These are phyloP conservation scores for Hippoglossus hippoglossus DNA, from an alignment of 2,797 vertebrate genomes.

Conservation along the genomic window DNA sequence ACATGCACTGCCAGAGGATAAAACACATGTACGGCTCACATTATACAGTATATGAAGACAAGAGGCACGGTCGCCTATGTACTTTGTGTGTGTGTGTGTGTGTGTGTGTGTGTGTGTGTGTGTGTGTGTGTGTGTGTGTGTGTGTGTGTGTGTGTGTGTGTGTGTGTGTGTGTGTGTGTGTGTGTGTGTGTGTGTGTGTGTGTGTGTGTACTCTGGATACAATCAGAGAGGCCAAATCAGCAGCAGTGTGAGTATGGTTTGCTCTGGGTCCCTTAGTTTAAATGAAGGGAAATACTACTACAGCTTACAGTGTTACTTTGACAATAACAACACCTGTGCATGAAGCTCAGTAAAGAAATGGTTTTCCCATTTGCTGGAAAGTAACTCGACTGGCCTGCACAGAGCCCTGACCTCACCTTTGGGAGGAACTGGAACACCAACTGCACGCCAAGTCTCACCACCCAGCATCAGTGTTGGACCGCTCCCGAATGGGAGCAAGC, in stretches of 20 bases:
- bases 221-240: constrained; percentile 19
- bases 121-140: constrained; percentile 9
- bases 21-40: constrained; percentile 21
- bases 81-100: constrained; percentile 7
- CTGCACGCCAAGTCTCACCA: background rate
- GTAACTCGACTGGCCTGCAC: no score
- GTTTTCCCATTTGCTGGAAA: no score
- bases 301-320: no score
- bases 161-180: constrained; percentile 19
- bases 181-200: background rate
- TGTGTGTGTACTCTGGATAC: constrained; percentile 26
- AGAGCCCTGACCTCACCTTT: background rate
- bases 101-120: constrained; percentile 11
- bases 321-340: no score
- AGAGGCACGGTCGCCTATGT: background rate
- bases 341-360: no score
- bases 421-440: background rate
- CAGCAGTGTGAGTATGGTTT: background rate
- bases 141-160: constrained; percentile 15
- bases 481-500: background rate
- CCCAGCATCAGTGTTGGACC: background rate
- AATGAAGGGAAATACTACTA: no score
- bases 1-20: constrained; percentile 11
- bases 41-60: constrained; percentile 14
- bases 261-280: no score